These are phyloP conservation scores for Malurus leucopterus DNA, from an alignment of 2,797 vertebrate species.

Conservation along the genomic window DNA sequence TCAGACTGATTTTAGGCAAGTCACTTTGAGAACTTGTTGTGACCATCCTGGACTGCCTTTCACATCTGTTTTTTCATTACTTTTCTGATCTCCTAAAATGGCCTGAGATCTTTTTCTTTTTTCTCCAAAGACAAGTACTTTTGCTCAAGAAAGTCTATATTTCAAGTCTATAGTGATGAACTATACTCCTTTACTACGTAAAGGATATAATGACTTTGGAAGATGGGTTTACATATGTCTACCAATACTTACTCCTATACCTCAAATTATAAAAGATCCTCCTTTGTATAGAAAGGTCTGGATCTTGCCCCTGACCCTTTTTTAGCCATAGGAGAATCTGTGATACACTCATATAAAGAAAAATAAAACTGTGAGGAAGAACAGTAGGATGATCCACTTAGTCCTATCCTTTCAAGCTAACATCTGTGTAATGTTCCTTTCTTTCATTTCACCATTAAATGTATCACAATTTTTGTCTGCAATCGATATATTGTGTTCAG, in stretches of 20 bases:
- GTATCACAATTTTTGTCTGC: background rate
- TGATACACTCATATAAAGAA: background rate
- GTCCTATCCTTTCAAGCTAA: background rate
- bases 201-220: background rate
- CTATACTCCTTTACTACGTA: background rate
- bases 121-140: background rate
- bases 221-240: background rate
- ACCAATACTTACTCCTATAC: background rate
- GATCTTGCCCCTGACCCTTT: background rate
- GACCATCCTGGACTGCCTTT: background rate
- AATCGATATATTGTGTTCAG: background rate
- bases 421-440: background rate
- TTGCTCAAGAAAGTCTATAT: background rate
- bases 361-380: background rate
- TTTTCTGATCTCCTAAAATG: background rate
- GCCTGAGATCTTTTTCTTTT: background rate
- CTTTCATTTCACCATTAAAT: background rate
- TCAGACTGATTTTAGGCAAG: background rate
- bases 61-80: rapidly evolving
- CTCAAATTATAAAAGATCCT: background rate
- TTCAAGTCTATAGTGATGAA: background rate
- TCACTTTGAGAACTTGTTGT: background rate
- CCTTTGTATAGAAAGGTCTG: background rate
- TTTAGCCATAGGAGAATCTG: background rate
- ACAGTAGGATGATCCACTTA: background rate